Evolutionary conservation across 1,140 invertebrate species (phyloP).

Genomic region (Zophobas morio): DNA sequence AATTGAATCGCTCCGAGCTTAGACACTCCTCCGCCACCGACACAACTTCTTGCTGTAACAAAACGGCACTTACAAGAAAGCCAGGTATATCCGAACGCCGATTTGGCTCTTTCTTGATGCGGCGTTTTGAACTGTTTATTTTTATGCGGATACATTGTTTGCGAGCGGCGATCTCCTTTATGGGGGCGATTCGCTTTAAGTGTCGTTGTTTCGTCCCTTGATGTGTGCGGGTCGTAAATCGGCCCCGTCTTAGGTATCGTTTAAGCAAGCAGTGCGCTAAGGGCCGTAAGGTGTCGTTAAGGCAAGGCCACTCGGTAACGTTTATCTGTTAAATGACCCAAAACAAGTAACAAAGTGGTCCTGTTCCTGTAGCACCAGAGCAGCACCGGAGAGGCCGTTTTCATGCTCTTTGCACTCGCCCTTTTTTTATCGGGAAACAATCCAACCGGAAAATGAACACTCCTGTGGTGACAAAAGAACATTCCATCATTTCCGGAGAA

Average conservation of each 20-base stretch:
- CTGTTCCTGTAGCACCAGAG: constrained; percentile 37
- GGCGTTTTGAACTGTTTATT: neutral
- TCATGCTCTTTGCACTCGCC: constrained; percentile 59
- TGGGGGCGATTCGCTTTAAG: constrained; percentile 14
- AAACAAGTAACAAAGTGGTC: constrained; percentile 66
- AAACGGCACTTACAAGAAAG: constrained; percentile 9
- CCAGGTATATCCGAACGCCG: neutral
- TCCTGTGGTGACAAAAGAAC: constrained; percentile 67
- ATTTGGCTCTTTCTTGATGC: neutral
- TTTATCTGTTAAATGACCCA: constrained; percentile 67
- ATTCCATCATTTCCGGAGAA: constrained; percentile 66
- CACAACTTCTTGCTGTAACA: constrained; percentile 32
- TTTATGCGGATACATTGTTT: constrained; percentile 4
- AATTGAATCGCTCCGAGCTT: constrained; percentile 64
- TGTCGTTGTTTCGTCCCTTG: constrained; percentile 21
- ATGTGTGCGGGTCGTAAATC: constrained; percentile 43
- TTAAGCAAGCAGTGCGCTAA: constrained; percentile 60
- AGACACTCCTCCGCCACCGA: constrained; percentile 23
- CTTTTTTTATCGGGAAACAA: constrained; percentile 65
- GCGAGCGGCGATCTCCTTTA: neutral
- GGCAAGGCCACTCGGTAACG: constrained; percentile 63
- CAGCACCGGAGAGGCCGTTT: constrained; percentile 56
- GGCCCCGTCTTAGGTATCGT: constrained; percentile 59
- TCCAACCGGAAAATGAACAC: constrained; percentile 67
- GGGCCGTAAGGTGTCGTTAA: constrained; percentile 65